Percentiles rank a stretch among this genome's conserved stretches.
phyloP scores from a whole-genome alignment of 2,113 vertebrate species.

The Corvus hawaiiensis region DNA sequence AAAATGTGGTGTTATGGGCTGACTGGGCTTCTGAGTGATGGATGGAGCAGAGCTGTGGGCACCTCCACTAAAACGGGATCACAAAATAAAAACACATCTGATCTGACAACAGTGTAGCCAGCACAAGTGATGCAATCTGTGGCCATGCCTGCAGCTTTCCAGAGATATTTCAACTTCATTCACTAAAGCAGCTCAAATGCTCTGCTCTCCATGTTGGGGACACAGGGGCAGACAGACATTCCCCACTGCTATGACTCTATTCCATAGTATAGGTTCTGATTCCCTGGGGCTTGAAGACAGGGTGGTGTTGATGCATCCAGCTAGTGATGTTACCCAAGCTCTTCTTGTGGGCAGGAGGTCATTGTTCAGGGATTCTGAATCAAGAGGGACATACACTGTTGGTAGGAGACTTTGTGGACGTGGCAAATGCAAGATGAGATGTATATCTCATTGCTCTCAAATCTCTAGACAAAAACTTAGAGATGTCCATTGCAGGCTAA shows the following conservation, averaged over 20 bases:
- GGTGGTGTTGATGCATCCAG: background rate
- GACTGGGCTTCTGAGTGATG: background rate
- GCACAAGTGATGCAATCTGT: background rate
- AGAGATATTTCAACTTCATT: background rate
- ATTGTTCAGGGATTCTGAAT: background rate
- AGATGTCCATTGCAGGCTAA: background rate
- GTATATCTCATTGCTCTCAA: rapidly evolving
- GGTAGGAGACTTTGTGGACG: background rate
- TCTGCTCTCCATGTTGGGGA: background rate
- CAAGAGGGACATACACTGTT: background rate
- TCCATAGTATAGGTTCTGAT: background rate
- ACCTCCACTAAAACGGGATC: background rate
- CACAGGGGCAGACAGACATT: background rate
- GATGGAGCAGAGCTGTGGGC: background rate
- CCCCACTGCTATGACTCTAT: background rate
- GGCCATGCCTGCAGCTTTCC: background rate
- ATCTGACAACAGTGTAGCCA: background rate
- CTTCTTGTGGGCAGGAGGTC: background rate
- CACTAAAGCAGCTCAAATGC: background rate
- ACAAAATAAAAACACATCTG: background rate
- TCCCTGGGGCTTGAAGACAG: background rate
- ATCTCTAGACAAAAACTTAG: background rate
- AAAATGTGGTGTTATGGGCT: background rate
- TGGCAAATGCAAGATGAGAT: background rate
- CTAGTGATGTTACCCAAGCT: background rate